A percentile compares a stretch with the other conserved stretches of the same genome.
Evolutionary conservation across 2,113 vertebrate genomes (phyloP).

Genomic region (Anser cygnoides): DNA sequence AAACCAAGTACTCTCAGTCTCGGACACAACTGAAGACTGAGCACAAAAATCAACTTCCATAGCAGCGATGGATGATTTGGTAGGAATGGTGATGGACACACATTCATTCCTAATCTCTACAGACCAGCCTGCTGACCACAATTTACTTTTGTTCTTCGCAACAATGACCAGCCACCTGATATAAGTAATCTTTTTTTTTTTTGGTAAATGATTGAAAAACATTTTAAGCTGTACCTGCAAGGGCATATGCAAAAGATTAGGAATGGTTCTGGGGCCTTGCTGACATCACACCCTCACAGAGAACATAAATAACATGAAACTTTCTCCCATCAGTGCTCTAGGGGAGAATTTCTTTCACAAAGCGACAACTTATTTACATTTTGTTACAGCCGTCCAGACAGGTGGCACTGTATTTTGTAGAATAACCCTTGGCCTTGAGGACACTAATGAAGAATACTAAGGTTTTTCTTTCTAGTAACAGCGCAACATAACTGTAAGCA

Average conservation of each 20-base stretch:
- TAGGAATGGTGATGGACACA: background rate
- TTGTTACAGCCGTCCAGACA: background rate
- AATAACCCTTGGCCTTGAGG: background rate
- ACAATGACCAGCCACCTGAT: background rate
- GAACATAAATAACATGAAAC: background rate
- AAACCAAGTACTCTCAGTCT: background rate
- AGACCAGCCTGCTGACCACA: background rate
- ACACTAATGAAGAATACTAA: background rate
- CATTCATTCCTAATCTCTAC: background rate
- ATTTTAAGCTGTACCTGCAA: background rate
- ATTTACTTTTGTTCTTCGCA: background rate
- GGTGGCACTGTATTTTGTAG: background rate
- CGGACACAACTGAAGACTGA: accelerated
- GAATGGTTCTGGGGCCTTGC: background rate
- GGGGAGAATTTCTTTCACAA: background rate
- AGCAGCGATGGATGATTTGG: background rate
- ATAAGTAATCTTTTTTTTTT: background rate
- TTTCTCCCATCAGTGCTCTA: background rate
- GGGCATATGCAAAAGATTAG: background rate
- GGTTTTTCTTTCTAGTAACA: background rate
- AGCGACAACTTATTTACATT: background rate
- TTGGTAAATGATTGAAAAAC: background rate
- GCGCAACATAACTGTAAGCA: background rate
- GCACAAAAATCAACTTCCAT: background rate
- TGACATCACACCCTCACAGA: background rate